These are phyloP conservation scores for Oncorhynchus tshawytscha DNA, from an alignment of 2,113 vertebrate species.

Conservation along the genomic window DNA sequence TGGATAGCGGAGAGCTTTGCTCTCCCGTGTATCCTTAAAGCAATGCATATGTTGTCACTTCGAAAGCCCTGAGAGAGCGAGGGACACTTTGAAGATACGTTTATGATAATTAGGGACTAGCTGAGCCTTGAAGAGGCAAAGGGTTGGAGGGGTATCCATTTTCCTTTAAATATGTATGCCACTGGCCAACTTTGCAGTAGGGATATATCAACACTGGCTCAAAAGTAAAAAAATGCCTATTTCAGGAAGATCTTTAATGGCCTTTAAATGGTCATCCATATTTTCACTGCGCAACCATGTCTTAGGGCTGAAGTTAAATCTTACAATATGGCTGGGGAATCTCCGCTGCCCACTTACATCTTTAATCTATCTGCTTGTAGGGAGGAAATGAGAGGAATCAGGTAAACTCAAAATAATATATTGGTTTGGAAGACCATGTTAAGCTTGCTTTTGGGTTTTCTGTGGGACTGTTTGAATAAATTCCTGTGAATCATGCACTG, in stretches of 20 bases:
- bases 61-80: not conserved
- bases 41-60: not conserved
- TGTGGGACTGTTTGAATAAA: not conserved
- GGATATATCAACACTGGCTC: constrained; percentile 26
- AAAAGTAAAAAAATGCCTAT: constrained; percentile 1
- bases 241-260: constrained; percentile 15
- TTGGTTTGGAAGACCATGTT: not conserved
- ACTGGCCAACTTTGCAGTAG: constrained; percentile 19
- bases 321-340: not conserved
- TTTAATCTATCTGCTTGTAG: not conserved
- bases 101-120: constrained; percentile 16
- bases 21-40: not conserved
- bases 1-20: not conserved
- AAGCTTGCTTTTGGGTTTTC: not conserved
- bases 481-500: not conserved
- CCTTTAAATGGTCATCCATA: constrained; percentile 21
- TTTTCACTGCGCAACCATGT: constrained; percentile 13
- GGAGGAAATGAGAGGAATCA: not conserved
- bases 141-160: constrained; percentile 20
- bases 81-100: constrained; percentile 12
- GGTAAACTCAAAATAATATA: too few species aligned
- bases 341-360: not conserved
- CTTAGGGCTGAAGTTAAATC: constrained; percentile 9
- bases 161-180: constrained; percentile 22
- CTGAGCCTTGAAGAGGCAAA: not conserved